A percentile compares a stretch with the other conserved stretches of the same genome.
Conservation (phyloP, 2,888 invertebrate species). For the Parthenolecanium corni region DNA sequence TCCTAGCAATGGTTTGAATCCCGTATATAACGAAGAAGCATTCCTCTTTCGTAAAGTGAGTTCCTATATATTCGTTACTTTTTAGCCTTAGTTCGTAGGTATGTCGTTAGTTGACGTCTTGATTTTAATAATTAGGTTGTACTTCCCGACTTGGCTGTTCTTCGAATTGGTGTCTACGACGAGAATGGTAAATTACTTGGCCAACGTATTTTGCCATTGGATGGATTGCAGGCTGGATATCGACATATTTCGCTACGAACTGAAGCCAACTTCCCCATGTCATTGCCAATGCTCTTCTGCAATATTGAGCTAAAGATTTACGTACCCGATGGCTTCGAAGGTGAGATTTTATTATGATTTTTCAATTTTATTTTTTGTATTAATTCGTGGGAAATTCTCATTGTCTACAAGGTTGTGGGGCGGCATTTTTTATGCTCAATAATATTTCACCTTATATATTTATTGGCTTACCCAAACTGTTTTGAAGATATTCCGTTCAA, state of each 20-base stretch:
- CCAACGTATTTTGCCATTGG: constrained; percentile 91
- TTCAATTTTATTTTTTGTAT: no score
- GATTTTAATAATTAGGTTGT: constrained; percentile 56
- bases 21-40: constrained; percentile 96
- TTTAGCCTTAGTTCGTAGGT: no score
- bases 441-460: no score
- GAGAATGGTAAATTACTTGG: constrained; percentile 93
- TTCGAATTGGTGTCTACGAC: constrained; percentile 96
- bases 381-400: no score
- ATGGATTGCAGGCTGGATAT: constrained; percentile 95
- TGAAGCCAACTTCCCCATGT: constrained; percentile 98
- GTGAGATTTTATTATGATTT: no score
- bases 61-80: not conserved
- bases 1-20: constrained; percentile 95
- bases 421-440: no score
- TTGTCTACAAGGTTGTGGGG: no score
- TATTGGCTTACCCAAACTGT: no score
- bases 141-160: constrained; percentile 89
- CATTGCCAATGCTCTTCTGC: constrained; percentile 96
- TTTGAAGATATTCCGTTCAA: no score
- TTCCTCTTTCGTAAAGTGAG: constrained; percentile 89
- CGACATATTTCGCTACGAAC: constrained; percentile 94
- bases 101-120: no score
- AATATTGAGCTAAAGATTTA: constrained; percentile 98
- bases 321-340: constrained; percentile 97